Evolutionary conservation across 2,888 invertebrate genomes (phyloP).

Genomic region (Diarsia dahlii): DNA sequence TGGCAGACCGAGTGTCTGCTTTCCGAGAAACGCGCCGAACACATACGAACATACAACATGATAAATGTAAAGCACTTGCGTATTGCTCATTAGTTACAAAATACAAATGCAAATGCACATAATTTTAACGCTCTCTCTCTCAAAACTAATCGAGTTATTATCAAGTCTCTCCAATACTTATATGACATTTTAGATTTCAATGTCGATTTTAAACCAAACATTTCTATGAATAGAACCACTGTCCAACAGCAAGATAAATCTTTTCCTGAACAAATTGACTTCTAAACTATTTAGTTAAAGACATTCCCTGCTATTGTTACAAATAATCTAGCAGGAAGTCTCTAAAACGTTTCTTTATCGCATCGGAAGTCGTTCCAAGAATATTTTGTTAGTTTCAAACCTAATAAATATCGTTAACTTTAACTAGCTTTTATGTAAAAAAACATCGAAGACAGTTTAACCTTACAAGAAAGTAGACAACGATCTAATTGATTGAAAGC

Average conservation of each 20-base stretch:
- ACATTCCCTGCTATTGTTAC: constrained; percentile 45
- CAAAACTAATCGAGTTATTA: constrained; percentile 39
- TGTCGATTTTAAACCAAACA: constrained; percentile 17
- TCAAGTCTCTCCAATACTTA: constrained; percentile 16
- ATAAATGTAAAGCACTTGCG: constrained; percentile 54
- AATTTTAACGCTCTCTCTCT: constrained; percentile 50
- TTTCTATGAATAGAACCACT: constrained; percentile 20
- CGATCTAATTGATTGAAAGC: constrained; percentile 53
- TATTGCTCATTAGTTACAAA: constrained; percentile 48
- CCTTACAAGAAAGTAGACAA: constrained; percentile 26
- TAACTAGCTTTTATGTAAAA: constrained; percentile 9
- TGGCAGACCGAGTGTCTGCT: constrained; percentile 86
- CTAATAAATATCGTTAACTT: constrained; percentile 15
- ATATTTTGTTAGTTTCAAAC: constrained; percentile 39
- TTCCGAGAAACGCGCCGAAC: constrained; percentile 75
- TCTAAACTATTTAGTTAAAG: constrained; percentile 6
- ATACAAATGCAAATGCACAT: constrained; percentile 22
- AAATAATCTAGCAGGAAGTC: constrained; percentile 48
- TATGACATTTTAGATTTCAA: constrained; percentile 18
- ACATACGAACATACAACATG: constrained; percentile 65
- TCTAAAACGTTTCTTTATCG: constrained; percentile 44
- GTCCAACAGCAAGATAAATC: constrained; percentile 29
- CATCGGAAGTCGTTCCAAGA: constrained; percentile 48
- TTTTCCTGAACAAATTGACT: constrained; percentile 19
- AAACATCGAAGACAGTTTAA: constrained; percentile 11